A percentile compares a stretch with the other conserved stretches of the same genome.
phyloP scores from a whole-genome alignment of 2,888 invertebrate genomes.

The Trypoxylon attenuatum region DNA sequence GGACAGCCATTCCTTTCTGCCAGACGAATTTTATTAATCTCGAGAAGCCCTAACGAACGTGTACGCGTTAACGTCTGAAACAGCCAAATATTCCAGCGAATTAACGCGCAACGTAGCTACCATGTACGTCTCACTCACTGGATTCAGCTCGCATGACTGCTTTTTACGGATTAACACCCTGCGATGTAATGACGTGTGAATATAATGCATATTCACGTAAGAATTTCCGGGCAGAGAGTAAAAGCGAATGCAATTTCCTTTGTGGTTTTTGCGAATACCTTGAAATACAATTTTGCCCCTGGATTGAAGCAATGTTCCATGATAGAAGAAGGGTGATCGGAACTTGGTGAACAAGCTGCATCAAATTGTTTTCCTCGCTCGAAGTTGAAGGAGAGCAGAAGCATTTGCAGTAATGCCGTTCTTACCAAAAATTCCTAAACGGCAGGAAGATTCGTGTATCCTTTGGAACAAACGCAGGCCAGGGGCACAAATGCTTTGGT shows the following conservation, averaged over 20 bases:
- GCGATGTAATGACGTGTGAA: too few relatives aligned
- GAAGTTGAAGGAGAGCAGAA: background rate
- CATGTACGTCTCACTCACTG: background rate
- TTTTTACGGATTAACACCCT: background rate
- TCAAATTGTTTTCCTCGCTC: background rate
- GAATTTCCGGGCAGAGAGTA: too few relatives aligned
- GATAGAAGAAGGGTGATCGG: too few relatives aligned
- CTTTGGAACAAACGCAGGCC: slow-evolving; percentile 14
- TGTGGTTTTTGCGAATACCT: too few relatives aligned
- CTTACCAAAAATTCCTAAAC: slow-evolving; percentile 36
- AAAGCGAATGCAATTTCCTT: too few relatives aligned
- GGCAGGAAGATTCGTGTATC: slow-evolving; percentile 38
- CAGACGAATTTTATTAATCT: slow-evolving; percentile 42
- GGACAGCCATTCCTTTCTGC: background rate
- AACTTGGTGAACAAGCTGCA: too few relatives aligned
- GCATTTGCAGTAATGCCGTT: slow-evolving; percentile 44
- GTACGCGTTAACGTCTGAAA: background rate
- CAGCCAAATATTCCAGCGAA: background rate
- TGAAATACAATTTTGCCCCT: too few relatives aligned
- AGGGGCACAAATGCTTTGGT: slow-evolving; percentile 16
- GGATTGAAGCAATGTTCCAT: too few relatives aligned
- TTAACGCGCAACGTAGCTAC: background rate
- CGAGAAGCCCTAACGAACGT: slow-evolving; percentile 22
- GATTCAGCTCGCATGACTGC: too few relatives aligned
- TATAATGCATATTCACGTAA: too few relatives aligned